Base-by-base conservation (phyloP, 2,797 vertebrate genomes). In the Parauchenoglanis punctatus region DNA sequence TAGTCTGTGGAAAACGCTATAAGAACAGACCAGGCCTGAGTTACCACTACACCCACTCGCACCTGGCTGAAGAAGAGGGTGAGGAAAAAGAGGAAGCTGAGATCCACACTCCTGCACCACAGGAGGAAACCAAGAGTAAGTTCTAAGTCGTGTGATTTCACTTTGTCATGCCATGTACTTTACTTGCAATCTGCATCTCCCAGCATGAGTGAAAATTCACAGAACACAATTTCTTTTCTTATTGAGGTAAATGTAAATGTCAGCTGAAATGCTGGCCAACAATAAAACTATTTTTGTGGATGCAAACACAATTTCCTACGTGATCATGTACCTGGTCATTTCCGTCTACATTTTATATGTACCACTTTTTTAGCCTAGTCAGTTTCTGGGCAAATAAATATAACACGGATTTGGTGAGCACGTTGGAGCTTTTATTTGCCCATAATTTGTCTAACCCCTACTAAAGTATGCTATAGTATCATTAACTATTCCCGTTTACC, bases 11-110 rank as follows among this genome's bases (percentile, higher is more conserved):
- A 89, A 99, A 99, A 88, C 97, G 98, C 76, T 99, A 99, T 95
- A 99, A 99, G 96, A 99, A 99, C 92, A 96, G 97, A 0, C 98
- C 98, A 0, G 98, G 98, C 76, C 94, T 99, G 91, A 99, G 98
- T 91, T 99, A 99, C 93, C 98, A 99, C 95, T 99, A 99, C 88
- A 97, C 98, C 77, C 98, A 99, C 87, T 99, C 98, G 87, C 98
- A 99, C 94, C 93, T 99, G 95, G 98, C 97, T 0, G 98, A 99
- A 92, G 98, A 99, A 91, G 98, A 99, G 90, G 98, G 98, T 0
- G 98, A 99, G 23, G 98, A 99, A 92, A 97, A 97, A 89, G 98
- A 99, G 59, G 98, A 99, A 87, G 96, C 97, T 0, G 97, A 99
- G 88, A 97, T 97, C 4, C 97, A 97, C 0, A 96, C 97, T 73